Conservation (phyloP, 2,888 invertebrate genomes). For the Pseudococcus viburni region DNA sequence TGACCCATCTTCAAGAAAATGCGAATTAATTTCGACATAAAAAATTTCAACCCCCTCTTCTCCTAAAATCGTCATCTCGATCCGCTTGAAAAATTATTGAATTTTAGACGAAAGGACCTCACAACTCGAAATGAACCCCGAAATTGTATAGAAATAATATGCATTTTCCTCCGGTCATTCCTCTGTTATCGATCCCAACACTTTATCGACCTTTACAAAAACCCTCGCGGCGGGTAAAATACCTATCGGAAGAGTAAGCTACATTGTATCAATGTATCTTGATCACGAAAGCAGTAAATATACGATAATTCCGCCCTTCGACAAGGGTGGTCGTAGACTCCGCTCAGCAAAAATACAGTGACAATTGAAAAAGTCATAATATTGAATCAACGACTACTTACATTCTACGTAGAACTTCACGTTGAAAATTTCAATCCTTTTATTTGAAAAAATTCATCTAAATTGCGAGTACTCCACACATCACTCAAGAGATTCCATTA, state of each 20-base stretch:
- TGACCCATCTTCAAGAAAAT: no score
- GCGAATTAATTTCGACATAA: no score
- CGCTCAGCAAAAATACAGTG: not conserved
- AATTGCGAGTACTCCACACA: no score
- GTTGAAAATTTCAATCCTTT: not conserved
- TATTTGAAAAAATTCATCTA: not conserved
- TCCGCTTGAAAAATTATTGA: not conserved
- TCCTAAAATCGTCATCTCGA: no score
- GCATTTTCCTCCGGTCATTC: not conserved
- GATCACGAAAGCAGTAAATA: constrained; percentile 16
- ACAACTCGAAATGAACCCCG: not conserved
- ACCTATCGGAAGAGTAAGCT: not conserved
- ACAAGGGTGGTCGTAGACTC: not conserved
- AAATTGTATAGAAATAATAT: not conserved
- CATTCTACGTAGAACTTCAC: not conserved
- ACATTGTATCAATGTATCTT: not conserved
- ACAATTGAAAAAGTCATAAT: constrained; percentile 4
- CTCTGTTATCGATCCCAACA: not conserved
- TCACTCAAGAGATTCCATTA: not conserved
- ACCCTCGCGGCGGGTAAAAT: not conserved
- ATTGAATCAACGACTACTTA: not conserved
- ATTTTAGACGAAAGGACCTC: not conserved
- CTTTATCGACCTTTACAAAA: not conserved
- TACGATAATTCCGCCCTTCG: not conserved
- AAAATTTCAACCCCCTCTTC: no score